A percentile compares a stretch with the other conserved stretches of the same genome.
Evolutionary conservation across 2,888 invertebrate species (phyloP).

Genomic region (Tachina fera): DNA sequence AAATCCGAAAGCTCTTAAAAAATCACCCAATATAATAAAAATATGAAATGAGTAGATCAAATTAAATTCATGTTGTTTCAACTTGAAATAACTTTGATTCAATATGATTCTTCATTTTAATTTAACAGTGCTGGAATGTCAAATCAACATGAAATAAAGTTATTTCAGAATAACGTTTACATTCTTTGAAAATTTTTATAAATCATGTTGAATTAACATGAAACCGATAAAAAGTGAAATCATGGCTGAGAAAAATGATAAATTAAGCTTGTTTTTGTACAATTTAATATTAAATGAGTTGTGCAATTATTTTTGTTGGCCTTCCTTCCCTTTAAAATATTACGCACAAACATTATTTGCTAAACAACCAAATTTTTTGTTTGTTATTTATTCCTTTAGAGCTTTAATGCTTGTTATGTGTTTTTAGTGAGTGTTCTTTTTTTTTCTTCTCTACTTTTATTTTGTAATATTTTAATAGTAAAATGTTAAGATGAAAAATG

Average conservation of each 20-base stretch:
- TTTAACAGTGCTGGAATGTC: too few species aligned
- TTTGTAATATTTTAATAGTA: conserved; percentile 36
- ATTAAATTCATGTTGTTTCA: too few species aligned
- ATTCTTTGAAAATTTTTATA: not conserved
- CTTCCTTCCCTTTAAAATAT: conserved; percentile 31
- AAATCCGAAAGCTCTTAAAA: too few species aligned
- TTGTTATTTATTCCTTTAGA: conserved; percentile 58
- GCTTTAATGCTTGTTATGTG: conserved; percentile 59
- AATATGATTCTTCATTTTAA: too few species aligned
- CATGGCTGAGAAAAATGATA: too few species aligned
- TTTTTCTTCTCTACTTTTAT: not conserved
- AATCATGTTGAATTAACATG: not conserved
- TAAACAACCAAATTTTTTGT: conserved; percentile 51
- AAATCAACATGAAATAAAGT: not conserved
- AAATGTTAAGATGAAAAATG: conserved; percentile 34
- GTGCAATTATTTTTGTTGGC: not conserved
- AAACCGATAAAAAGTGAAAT: too few species aligned
- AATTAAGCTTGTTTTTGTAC: too few species aligned
- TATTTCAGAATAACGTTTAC: not conserved
- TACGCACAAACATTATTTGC: conserved; percentile 40
- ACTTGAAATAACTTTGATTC: too few species aligned
- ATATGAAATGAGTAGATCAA: too few species aligned
- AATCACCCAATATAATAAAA: too few species aligned
- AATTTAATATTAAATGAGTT: too few species aligned
- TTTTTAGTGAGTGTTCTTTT: conserved; percentile 7